Evolutionary conservation across 2,797 vertebrate genomes (phyloP).

Genomic region (Staurois parvus): DNA sequence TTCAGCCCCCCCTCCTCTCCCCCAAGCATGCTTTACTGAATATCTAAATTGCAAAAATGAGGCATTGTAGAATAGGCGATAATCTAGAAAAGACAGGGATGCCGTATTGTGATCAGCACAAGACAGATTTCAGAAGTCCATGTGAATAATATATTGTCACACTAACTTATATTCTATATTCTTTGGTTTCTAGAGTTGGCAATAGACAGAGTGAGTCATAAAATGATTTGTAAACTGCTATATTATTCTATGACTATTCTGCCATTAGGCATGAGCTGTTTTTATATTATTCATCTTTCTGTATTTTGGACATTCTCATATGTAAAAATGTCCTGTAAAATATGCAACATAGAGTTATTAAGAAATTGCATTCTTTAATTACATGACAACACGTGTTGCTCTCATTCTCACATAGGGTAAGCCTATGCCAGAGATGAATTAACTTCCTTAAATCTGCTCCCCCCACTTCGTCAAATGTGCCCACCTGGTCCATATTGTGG

Average conservation of each 20-base stretch:
- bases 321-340: background rate
- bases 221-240: conserved; percentile 19
- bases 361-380: background rate
- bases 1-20: conserved; percentile 48
- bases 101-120: conserved; percentile 16
- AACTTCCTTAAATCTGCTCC: background rate
- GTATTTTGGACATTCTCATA: background rate
- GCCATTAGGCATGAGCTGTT: background rate
- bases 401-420: background rate
- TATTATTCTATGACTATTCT: conserved; percentile 10
- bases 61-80: conserved; percentile 35
- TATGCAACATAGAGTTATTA: background rate
- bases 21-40: conserved; percentile 59
- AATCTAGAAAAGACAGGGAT: conserved; percentile 36
- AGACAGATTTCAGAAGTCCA: conserved; percentile 9
- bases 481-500: too few relatives aligned
- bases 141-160: conserved; percentile 16
- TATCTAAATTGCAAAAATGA: conserved; percentile 56
- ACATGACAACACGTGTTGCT: background rate
- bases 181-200: conserved; percentile 6
- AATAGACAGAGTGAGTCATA: conserved; percentile 2
- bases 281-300: background rate
- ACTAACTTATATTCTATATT: conserved; percentile 4
- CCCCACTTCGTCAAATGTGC: too few relatives aligned
- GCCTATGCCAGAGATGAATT: background rate